Evolutionary conservation across 2,113 vertebrate genomes (phyloP).

Genomic region (Myotis lucifugus): DNA sequence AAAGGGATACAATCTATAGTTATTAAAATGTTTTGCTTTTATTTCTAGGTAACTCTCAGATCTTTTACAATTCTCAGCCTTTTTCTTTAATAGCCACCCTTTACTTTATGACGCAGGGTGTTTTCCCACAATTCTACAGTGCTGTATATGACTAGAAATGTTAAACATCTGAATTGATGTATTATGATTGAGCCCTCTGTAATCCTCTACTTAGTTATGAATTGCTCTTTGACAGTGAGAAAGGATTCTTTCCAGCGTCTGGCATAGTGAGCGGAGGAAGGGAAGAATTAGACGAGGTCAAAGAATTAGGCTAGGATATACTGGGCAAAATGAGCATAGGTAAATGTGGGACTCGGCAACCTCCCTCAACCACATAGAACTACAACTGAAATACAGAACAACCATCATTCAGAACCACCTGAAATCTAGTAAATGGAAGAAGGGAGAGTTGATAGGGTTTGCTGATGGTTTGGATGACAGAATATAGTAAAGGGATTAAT

Average conservation of each 20-base stretch:
- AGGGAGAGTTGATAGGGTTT: conserved; percentile 16
- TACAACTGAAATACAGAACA: too few species aligned
- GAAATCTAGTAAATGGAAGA: too few species aligned
- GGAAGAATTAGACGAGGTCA: neutral
- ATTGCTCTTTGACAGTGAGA: neutral
- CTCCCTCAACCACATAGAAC: too few species aligned
- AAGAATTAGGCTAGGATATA: neutral
- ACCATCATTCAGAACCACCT: too few species aligned
- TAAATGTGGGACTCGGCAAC: too few species aligned
- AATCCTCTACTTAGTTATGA: conserved; percentile 55
- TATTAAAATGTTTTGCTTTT: neutral
- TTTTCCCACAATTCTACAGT: conserved; percentile 44
- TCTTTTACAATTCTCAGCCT: neutral
- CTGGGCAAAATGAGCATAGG: too few species aligned
- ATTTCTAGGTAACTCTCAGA: neutral
- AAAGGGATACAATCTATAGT: neutral
- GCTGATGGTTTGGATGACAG: neutral
- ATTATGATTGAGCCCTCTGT: conserved; percentile 1
- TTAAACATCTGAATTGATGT: conserved; percentile 26
- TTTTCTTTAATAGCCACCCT: neutral
- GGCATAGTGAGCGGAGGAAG: neutral
- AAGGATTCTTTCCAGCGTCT: conserved; percentile 29
- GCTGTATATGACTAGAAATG: conserved; percentile 44
- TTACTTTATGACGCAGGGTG: neutral
- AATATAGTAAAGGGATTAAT: conserved; percentile 28